Evolutionary conservation across 2,113 vertebrate genomes (phyloP).

Genomic region (Nycticebus coucang): DNA sequence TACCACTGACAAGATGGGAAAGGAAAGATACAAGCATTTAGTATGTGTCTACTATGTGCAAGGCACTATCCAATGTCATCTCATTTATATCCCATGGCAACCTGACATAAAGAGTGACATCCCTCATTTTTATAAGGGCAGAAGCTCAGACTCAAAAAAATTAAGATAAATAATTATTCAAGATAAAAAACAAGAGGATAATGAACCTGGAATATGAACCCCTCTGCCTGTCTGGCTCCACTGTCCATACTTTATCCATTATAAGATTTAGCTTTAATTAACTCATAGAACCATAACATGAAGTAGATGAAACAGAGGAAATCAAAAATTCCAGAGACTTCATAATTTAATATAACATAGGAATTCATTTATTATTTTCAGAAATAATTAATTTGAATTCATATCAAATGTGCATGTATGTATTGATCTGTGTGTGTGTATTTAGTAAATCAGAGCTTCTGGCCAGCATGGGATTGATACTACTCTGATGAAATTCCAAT

Average conservation of each 20-base stretch:
- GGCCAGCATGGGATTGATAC: not conserved
- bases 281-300: not conserved
- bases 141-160: not conserved
- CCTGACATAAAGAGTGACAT: not conserved
- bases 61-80: not conserved
- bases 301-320: not conserved
- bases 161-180: not conserved
- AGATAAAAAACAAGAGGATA: not conserved
- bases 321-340: not conserved
- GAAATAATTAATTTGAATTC: not conserved
- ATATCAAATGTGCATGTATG: not conserved
- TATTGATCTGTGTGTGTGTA: not conserved
- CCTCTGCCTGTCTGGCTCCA: not conserved
- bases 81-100: not conserved
- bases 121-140: not conserved
- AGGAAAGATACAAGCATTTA: slow-evolving; percentile 6
- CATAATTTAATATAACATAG: not conserved
- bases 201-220: not conserved
- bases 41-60: not conserved
- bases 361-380: not conserved
- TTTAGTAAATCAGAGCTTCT: not conserved
- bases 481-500: not conserved
- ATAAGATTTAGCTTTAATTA: slow-evolving; percentile 4
- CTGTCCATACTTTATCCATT: not conserved
- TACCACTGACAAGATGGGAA: not conserved